A percentile compares a stretch with the other conserved stretches of the same genome.
These are phyloP conservation scores for Mesorhabditis belari DNA, from an alignment of 2,888 invertebrate genomes.

Conservation along the genomic window DNA sequence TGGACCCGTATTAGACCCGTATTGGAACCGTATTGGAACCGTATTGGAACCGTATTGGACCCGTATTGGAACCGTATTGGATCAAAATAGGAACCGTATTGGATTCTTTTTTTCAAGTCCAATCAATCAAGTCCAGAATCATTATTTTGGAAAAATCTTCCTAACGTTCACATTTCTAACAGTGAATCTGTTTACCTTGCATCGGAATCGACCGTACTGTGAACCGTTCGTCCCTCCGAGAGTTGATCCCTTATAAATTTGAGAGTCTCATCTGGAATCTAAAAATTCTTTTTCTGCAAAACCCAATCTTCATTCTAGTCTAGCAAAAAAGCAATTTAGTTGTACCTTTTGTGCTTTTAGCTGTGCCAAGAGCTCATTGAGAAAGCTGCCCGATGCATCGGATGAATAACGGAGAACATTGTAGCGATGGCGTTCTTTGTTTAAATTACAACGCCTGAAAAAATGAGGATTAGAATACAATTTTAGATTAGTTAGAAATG, in stretches of 20 bases:
- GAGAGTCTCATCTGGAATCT: constrained; percentile 26
- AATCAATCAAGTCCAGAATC: no score
- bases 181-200: no score
- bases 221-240: constrained; percentile 29
- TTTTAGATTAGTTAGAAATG: no score
- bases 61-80: no score
- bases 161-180: no score
- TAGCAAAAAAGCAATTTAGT: no score
- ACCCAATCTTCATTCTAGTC: not conserved
- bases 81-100: no score
- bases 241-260: constrained; percentile 29
- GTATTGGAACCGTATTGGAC: no score
- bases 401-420: constrained; percentile 18
- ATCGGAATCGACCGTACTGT: constrained; percentile 33
- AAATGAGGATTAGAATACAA: not conserved
- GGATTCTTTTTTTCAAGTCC: no score
- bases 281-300: constrained; percentile 3
- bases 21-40: no score
- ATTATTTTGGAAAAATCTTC: no score
- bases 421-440: constrained; percentile 10
- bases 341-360: constrained; percentile 3
- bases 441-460: constrained; percentile 13
- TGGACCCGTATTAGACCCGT: no score
- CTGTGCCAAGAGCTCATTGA: constrained; percentile 1
- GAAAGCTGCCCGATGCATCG: constrained; percentile 6